Evolutionary conservation across 2,113 vertebrate genomes (phyloP).

Genomic region (Cyanocitta stelleri): DNA sequence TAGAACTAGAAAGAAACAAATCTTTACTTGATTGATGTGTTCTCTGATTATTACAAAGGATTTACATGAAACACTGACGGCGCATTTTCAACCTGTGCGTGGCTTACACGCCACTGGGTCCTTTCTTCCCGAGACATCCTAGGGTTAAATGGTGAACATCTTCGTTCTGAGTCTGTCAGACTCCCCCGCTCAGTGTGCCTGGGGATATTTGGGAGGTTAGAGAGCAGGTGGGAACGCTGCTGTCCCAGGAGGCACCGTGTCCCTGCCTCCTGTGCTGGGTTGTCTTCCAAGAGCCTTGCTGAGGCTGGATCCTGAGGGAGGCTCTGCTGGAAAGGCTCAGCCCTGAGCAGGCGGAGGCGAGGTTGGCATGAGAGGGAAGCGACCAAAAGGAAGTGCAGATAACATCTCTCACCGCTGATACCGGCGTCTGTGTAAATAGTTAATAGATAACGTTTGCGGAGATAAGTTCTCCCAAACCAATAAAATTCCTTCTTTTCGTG

Average conservation of each 20-base stretch:
- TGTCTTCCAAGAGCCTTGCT: not conserved
- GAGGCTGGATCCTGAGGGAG: not conserved
- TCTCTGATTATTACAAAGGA: not conserved
- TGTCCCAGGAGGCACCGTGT: not conserved
- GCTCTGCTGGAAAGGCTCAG: not conserved
- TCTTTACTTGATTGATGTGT: not conserved
- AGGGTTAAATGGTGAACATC: not conserved
- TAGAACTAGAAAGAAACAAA: not conserved
- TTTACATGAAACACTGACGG: not conserved
- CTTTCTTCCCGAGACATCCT: not conserved
- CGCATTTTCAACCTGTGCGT: not conserved
- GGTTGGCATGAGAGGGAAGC: not conserved
- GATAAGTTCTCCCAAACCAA: not conserved
- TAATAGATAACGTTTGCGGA: not conserved
- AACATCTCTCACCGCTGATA: not conserved
- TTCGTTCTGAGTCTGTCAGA: not conserved
- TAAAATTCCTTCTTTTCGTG: not conserved
- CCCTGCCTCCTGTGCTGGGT: not conserved
- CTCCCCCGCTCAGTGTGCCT: not conserved
- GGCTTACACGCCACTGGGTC: not conserved
- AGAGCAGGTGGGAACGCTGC: not conserved
- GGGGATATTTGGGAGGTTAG: not conserved
- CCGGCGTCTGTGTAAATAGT: not conserved
- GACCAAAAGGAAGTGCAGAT: not conserved
- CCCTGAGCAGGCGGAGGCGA: not conserved